Conservation (phyloP, 2,113 vertebrate species). For the Otus sunia region DNA sequence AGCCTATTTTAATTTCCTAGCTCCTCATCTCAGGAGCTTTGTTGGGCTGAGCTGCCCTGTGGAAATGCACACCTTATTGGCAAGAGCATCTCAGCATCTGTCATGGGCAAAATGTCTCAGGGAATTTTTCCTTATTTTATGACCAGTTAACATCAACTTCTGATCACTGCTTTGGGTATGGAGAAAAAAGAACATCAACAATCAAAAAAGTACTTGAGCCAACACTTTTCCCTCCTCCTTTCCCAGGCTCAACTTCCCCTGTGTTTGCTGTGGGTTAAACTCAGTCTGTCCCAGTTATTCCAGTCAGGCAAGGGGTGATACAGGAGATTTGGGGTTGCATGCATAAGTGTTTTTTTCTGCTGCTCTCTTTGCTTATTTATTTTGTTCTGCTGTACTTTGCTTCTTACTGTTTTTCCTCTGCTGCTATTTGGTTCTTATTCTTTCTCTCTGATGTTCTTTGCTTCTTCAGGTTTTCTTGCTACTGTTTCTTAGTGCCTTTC, state of each 20-base stretch:
- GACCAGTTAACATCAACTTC: not conserved
- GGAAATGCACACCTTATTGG: not conserved
- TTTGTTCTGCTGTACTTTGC: not conserved
- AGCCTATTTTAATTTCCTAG: too few relatives aligned
- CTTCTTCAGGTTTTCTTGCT: not conserved
- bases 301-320: not conserved
- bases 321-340: not conserved
- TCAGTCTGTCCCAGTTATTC: not conserved
- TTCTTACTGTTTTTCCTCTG: not conserved
- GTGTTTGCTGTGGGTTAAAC: not conserved
- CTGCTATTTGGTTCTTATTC: not conserved
- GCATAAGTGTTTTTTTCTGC: not conserved
- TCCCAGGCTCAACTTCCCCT: not conserved
- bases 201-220: not conserved
- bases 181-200: not conserved
- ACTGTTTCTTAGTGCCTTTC: not conserved
- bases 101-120: not conserved
- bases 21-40: too few relatives aligned
- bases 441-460: not conserved
- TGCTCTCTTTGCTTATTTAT: not conserved
- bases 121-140: not conserved
- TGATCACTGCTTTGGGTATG: not conserved
- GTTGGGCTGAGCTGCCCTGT: not conserved
- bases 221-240: not conserved
- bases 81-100: rapidly evolving